phyloP scores from a whole-genome alignment of 2,888 invertebrate species.

The Andrena praecox region DNA sequence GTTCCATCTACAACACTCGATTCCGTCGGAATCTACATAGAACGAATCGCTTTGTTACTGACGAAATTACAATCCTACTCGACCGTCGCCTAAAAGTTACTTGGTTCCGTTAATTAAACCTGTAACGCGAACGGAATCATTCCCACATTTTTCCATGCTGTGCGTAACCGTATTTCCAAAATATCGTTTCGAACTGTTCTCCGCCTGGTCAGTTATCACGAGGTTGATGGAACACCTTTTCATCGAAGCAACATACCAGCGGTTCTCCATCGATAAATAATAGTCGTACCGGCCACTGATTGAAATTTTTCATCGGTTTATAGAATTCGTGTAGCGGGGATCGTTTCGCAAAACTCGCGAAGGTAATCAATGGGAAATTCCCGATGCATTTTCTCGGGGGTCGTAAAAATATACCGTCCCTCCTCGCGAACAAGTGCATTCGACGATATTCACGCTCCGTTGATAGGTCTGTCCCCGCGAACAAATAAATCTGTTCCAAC shows the following conservation, averaged over 20 bases:
- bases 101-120: conserved; percentile 28
- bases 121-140: conserved; percentile 10
- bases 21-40: too few species aligned
- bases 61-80: conserved; percentile 10
- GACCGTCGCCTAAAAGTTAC: conserved; percentile 20
- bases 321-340: background rate
- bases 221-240: background rate
- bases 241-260: background rate
- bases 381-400: background rate
- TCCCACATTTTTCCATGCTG: background rate
- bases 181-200: background rate
- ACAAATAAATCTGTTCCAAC: conserved; percentile 36
- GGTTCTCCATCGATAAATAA: too few species aligned
- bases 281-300: conserved; percentile 8
- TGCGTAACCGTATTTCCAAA: background rate
- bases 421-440: conserved; percentile 10
- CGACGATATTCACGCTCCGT: conserved; percentile 22
- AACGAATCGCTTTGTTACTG: conserved; percentile 26
- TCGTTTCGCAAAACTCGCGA: background rate
- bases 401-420: conserved; percentile 3
- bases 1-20: background rate
- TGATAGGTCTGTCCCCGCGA: conserved; percentile 6
- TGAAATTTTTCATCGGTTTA: conserved; percentile 3
- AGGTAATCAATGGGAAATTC: conserved; percentile 2
- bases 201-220: background rate